Conservation (phyloP, 2,888 invertebrate genomes). For the Bruchidius siliquastri region DNA sequence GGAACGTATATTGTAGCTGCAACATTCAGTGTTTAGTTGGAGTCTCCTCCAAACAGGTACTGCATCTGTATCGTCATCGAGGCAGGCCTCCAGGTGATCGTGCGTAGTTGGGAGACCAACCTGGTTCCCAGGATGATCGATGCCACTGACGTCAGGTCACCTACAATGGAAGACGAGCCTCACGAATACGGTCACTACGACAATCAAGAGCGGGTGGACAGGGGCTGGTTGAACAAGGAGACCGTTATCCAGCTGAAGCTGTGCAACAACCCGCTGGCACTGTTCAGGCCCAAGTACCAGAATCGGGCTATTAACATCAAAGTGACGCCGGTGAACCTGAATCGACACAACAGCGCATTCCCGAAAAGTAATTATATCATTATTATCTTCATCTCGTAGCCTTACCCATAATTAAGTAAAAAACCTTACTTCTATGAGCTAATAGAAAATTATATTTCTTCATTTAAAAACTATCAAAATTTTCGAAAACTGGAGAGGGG, state of each 20-base stretch:
- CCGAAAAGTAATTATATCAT: slow-evolving; percentile 23
- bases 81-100: slow-evolving; percentile 54
- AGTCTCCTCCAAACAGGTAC: background rate
- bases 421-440: too few relatives aligned
- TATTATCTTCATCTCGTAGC: too few relatives aligned
- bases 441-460: too few relatives aligned
- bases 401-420: too few relatives aligned
- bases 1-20: background rate
- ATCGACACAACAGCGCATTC: slow-evolving; percentile 31
- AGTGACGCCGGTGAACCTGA: slow-evolving; percentile 46
- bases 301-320: slow-evolving; percentile 66
- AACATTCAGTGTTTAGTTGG: background rate
- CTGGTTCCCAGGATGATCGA: slow-evolving; percentile 62
- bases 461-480: too few relatives aligned
- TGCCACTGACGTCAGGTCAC: slow-evolving; percentile 28
- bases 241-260: slow-evolving; percentile 81
- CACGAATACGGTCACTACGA: slow-evolving; percentile 67
- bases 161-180: slow-evolving; percentile 37
- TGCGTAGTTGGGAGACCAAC: slow-evolving; percentile 79
- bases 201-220: slow-evolving; percentile 57
- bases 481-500: too few relatives aligned
- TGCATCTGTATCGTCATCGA: slow-evolving; percentile 69
- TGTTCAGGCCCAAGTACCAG: slow-evolving; percentile 69
- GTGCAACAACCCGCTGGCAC: slow-evolving; percentile 71
- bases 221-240: slow-evolving; percentile 82